These are phyloP conservation scores for Heteractis magnifica DNA, from an alignment of 92 coral and sea anemone species.

Conservation along the genomic window DNA sequence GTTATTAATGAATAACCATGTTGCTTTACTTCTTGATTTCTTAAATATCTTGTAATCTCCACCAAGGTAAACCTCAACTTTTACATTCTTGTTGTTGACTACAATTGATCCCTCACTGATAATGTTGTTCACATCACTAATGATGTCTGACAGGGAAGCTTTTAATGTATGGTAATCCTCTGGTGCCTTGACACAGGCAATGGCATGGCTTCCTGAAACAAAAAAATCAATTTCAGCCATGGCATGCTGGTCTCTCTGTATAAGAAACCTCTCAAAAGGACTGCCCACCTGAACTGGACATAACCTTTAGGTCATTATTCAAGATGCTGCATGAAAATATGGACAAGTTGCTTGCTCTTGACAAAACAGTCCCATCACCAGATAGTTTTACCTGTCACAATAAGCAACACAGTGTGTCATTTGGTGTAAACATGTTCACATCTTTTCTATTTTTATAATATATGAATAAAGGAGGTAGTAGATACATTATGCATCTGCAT, in stretches of 20 bases:
- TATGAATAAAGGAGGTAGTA: no score
- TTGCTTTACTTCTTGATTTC: no score
- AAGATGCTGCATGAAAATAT: conserved; percentile 28
- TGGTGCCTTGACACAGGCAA: conserved; percentile 18
- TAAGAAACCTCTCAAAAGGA: not conserved
- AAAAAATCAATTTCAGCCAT: not conserved
- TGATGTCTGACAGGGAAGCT: conserved; percentile 33
- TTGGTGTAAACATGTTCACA: not conserved
- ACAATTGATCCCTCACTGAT: conserved; percentile 13
- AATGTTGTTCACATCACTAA: conserved; percentile 27
- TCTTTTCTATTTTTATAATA: no score
- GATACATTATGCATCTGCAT: no score
- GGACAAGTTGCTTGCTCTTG: conserved; percentile 21
- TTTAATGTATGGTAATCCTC: conserved; percentile 22
- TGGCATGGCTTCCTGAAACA: conserved; percentile 37
- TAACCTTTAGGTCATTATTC: conserved; percentile 25
- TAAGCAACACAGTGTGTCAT: no score
- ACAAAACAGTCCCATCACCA: conserved; percentile 39
- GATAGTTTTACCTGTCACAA: conserved; percentile 18
- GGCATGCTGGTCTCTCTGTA: not conserved
- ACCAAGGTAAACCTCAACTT: conserved; percentile 30
- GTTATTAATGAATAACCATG: no score
- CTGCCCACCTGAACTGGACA: conserved; percentile 32
- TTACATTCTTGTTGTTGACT: conserved; percentile 20
- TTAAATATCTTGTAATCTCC: conserved; percentile 44